Base-by-base conservation (phyloP, 2,113 vertebrate genomes). In the Bubalus kerabau region DNA sequence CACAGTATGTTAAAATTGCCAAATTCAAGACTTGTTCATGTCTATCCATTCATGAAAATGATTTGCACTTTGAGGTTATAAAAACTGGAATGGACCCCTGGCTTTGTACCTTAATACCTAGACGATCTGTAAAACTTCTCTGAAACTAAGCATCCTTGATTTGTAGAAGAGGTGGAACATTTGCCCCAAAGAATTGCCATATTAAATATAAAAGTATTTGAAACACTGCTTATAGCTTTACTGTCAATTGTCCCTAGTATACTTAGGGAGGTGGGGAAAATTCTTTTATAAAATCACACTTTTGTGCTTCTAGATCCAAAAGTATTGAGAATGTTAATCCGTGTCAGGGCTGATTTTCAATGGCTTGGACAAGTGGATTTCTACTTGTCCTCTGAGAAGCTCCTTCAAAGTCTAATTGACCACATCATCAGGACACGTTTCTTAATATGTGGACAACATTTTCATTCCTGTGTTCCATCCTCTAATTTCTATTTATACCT, bases 401-500 rank as follows among this genome's bases (percentile, higher is more conserved):
- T 87, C 17, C 87, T 96, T 96, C 92, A 54, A 59, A 82, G 3
- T 87, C 52, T 97, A 96, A 96, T 40, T 98, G 80, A 97, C 83
- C 74, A 24, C 95, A 43, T 96, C 97, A 95, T 96, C 14, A 30
- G 90, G 56, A 67, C 40, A 96, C 36, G 30, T 81, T 95, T 85
- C n/a, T 83, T 83, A 71, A 89, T 94, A 93, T 82, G 95, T 91
- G 57, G 48, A 67, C n/a, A 98, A 81, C 62, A 83, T 95, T 82
- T 90, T 95, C 30, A 43, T 64, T 96, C 88, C 48, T 90, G 15
- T 67, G 50, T 83, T 97, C 24, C 26, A 71, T 67, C 16, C 56
- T 95, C 87, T 95, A 62, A 92, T 90, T 64, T 92, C 64, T 82
- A 36, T 86, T 92, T 97, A 95, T 95, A 85, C 19, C 83, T 90